Conservation (phyloP, 2,113 vertebrate genomes). For the Poeciliopsis occidentalis region DNA sequence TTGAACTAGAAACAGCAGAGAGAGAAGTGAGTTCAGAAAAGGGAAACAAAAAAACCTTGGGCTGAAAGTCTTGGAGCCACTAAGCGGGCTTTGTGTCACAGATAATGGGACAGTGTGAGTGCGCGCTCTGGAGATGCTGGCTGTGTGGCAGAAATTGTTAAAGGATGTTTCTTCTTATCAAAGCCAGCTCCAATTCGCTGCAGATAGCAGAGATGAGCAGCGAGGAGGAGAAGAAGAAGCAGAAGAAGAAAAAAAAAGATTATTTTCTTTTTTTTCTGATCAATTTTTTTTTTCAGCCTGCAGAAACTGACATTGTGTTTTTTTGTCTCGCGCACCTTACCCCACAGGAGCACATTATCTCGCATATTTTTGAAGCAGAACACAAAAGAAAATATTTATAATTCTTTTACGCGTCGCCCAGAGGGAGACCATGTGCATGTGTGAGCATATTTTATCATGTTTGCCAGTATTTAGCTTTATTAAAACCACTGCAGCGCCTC, state of each 20-base stretch:
- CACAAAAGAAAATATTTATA: constrained; percentile 42
- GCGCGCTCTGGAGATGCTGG: constrained; percentile 13
- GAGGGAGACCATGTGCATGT: constrained; percentile 49
- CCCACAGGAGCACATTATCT: constrained; percentile 59
- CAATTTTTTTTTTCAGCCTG: constrained; percentile 42
- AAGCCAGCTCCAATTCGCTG: constrained; percentile 9
- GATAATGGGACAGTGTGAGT: constrained; percentile 31
- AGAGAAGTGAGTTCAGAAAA: constrained; percentile 7
- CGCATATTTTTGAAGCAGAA: constrained; percentile 47
- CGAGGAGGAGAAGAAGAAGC: not conserved
- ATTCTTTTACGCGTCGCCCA: constrained; percentile 55
- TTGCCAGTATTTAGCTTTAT: constrained; percentile 33
- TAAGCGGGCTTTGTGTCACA: constrained; percentile 38
- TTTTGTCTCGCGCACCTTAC: constrained; percentile 28
- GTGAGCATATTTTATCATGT: constrained; percentile 54
- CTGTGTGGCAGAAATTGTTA: constrained; percentile 2
- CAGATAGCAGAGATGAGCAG: constrained; percentile 40
- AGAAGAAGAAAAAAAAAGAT: too few relatives aligned
- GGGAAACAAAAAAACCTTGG: constrained; percentile 13
- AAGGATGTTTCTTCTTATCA: constrained; percentile 13
- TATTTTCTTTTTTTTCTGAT: constrained; percentile 40
- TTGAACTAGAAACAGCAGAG: constrained; percentile 22
- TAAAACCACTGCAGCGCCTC: constrained; percentile 31
- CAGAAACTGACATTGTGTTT: constrained; percentile 35
- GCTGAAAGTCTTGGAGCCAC: constrained; percentile 30